A percentile compares a stretch with the other conserved stretches of the same genome.
Evolutionary conservation across 2,113 vertebrate genomes (phyloP).

Genomic region (Aplodontia rufa): DNA sequence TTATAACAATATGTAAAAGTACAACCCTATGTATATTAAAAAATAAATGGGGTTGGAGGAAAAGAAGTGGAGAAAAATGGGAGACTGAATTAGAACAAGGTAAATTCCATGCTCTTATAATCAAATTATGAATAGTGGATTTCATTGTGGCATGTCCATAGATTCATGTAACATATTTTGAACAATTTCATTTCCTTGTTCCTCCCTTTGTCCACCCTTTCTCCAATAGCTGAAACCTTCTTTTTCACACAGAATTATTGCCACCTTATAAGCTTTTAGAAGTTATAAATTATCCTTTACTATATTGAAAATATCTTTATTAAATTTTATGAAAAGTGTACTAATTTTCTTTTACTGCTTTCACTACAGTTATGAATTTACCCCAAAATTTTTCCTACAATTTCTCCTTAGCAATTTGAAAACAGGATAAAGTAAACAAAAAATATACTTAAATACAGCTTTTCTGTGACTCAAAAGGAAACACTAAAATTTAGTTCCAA

Average conservation of each 20-base stretch:
- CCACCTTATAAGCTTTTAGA: not conserved
- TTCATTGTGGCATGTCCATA: not conserved
- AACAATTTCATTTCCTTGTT: not conserved
- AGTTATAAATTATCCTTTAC: not conserved
- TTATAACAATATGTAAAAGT: not conserved
- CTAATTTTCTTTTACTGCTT: conserved; percentile 16
- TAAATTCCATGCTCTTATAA: too few species aligned
- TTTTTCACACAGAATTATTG: conserved; percentile 2
- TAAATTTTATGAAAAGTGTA: conserved; percentile 6
- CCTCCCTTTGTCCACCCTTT: too few species aligned
- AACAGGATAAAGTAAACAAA: not conserved
- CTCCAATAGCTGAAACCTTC: not conserved
- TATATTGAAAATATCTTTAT: not conserved
- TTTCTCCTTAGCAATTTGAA: not conserved
- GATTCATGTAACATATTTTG: not conserved
- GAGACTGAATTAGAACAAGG: too few species aligned
- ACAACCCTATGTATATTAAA: too few species aligned
- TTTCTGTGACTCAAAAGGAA: not conserved
- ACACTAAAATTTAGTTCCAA: conserved; percentile 29
- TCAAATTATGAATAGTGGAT: not conserved
- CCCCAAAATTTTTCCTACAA: not conserved
- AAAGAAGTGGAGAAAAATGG: too few species aligned
- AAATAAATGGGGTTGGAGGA: too few species aligned
- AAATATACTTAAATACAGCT: not conserved
- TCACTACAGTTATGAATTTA: not conserved